phyloP scores from a whole-genome alignment of 1,140 invertebrate species.

The Ips nitidus region DNA sequence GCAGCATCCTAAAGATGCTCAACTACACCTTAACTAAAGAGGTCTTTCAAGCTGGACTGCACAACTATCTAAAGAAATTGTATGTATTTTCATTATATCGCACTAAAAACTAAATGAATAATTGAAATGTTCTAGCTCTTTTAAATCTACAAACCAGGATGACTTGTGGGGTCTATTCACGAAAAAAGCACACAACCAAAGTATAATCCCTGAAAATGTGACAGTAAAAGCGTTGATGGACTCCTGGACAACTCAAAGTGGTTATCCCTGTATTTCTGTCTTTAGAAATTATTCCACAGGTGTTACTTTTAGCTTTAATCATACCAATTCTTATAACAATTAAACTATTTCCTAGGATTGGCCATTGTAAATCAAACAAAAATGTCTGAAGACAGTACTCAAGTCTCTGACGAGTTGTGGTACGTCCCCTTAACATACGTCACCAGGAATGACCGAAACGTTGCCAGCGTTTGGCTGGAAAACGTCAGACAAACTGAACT shows the following conservation, averaged over 20 bases:
- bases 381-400: slow-evolving; percentile 40
- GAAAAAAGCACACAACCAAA: slow-evolving; percentile 36
- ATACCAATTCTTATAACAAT: background rate
- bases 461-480: slow-evolving; percentile 50
- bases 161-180: slow-evolving; percentile 43
- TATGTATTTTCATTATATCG: slow-evolving; percentile 36
- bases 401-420: slow-evolving; percentile 51
- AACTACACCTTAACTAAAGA: slow-evolving; percentile 60
- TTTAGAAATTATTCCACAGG: slow-evolving; percentile 56
- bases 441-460: slow-evolving; percentile 40
- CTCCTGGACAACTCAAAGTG: slow-evolving; percentile 65
- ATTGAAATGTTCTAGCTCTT: slow-evolving; percentile 38
- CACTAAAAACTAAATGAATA: background rate
- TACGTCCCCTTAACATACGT: slow-evolving; percentile 60
- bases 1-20: slow-evolving; percentile 63
- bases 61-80: slow-evolving; percentile 55
- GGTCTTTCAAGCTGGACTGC: slow-evolving; percentile 60
- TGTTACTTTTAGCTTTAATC: slow-evolving; percentile 28
- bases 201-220: slow-evolving; percentile 38
- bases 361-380: slow-evolving; percentile 37
- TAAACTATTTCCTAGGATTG: slow-evolving; percentile 1
- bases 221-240: slow-evolving; percentile 58
- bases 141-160: slow-evolving; percentile 42
- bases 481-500: slow-evolving; percentile 41
- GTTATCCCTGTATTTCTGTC: slow-evolving; percentile 67